Evolutionary conservation across 2,797 vertebrate genomes (phyloP), one percentile per base, ranked within the genome.

Genomic region (Trichosurus vulpecula): DNA sequence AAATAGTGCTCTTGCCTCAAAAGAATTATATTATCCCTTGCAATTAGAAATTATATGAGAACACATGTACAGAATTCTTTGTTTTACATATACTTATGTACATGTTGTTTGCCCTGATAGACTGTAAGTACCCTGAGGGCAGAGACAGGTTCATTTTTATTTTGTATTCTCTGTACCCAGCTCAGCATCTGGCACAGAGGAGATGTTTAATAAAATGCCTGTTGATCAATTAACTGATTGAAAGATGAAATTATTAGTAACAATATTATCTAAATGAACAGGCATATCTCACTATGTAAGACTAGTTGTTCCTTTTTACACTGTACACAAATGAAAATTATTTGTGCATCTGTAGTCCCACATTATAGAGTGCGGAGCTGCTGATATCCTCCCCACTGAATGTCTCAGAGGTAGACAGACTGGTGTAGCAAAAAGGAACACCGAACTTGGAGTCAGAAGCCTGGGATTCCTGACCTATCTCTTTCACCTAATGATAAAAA

Each of bases 251-350:
- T 92, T 58, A 54, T 52, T 41, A 29, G 54, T 94, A 54, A 14
- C 0, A 8, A 94, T 92, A 56, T 92, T 96, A 95, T 96, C 91
- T 93, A 66, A 56, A 89, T 95, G 95, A 94, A 94, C 47, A 87
- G 81, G 87, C 95, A 90, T 92, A 92, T n/a, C 92, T 94, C 29
- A 25, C 89, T 97, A 96, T 92, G 93, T 51, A 41, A 96, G 93
- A 92, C 94, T 95, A 95, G 61, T 93, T 95, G 81, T 92, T 94
- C 87, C 92, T 90, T 61, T 61, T 92, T 47, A 94, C 52, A 66
- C 66, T 91, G 66, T 35, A 53, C 30, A 91, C 31, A 89, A 41
- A 66, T 35, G 91, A 95, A 95, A 54, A 54, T 16, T 81, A 1
- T 57, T 92, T 89, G 0, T 90, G 27, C 93, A 94, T 91, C 91